Evolutionary conservation across 2,888 invertebrate species (phyloP), one percentile per base, ranked within the genome.

Genomic region (Eupithecia subumbrata): DNA sequence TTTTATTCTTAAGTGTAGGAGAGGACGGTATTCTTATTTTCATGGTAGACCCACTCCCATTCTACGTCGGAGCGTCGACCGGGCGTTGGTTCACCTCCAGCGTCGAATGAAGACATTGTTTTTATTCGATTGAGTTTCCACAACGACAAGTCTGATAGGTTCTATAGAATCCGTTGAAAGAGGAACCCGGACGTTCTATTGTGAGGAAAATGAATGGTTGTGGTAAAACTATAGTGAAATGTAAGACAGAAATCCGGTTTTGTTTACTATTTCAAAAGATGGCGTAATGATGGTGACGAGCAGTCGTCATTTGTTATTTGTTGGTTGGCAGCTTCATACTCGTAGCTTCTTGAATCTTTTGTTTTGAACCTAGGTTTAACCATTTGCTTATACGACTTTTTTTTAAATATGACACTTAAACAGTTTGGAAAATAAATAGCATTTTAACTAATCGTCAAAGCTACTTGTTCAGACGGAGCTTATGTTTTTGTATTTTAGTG

Each of bases 91-190:
- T 82, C 75, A 82, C 80, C 81, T 78, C 78, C 43, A 76, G 70
- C 74, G 74, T 74, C 70, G 78, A 74, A 79, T 77, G 79, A 79
- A 81, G 78, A 80, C 78, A 78, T 80, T 80, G 80, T 78, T 81
- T 81, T 80, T 75, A 78, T 81, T 78, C 80, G 75, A 80, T 80
- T 76, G 78, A 79, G 76, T 77, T 74, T 66, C 69, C 60, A 68
- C 74, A 68, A 48, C 69, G 69, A 73, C 70, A 45, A 73, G 70
- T 75, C 74, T 71, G 78, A 69, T 56, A 72, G 69, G 74, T 72
- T 72, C 66, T 71, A 76, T 73, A 71, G 71, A 71, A 69, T 7
- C 34, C 16, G 60, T 37, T 71, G 68, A 68, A 68, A 22, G 25
- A 16, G 25, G 25, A 63, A 11, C 30, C 60, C 34, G 68, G 67